Evolutionary conservation across 2,797 vertebrate species (phyloP).

Genomic region (Acanthiza pusilla): DNA sequence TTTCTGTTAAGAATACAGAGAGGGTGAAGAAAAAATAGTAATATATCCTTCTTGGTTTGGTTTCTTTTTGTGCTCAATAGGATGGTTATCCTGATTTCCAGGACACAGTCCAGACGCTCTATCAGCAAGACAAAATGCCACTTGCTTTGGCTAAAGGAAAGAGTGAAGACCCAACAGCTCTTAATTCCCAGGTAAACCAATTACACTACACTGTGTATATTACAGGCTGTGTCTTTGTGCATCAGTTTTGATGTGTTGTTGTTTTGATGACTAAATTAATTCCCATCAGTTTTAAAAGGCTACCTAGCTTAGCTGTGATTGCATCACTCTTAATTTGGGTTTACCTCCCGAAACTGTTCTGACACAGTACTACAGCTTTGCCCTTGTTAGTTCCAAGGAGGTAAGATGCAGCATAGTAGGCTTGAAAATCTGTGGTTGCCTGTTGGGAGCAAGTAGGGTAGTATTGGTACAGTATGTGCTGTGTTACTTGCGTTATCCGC

Average conservation of each 20-base stretch:
- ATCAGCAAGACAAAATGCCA: constrained; percentile 91
- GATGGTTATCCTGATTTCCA: constrained; percentile 95
- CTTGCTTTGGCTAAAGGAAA: constrained; percentile 89
- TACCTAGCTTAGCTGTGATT: background rate
- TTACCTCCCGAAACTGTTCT: background rate
- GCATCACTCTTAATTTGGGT: background rate
- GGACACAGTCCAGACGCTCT: constrained; percentile 89
- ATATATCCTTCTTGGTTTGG: background rate
- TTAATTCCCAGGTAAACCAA: constrained; percentile 86
- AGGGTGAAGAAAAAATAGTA: background rate
- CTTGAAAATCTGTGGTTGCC: background rate
- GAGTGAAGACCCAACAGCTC: constrained; percentile 84
- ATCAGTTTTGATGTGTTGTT: background rate
- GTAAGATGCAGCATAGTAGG: background rate
- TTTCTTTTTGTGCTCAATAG: constrained; percentile 69
- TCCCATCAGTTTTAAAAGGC: background rate
- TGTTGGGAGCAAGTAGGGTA: constrained; percentile 22
- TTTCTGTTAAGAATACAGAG: background rate
- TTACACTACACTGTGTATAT: background rate
- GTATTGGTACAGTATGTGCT: constrained; percentile 18
- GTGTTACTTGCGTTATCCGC: background rate
- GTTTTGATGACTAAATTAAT: constrained; percentile 2
- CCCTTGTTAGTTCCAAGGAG: background rate
- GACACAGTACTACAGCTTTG: background rate
- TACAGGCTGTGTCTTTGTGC: background rate